Conservation (phyloP, 1,140 invertebrate genomes). For the Anastrepha ludens region DNA sequence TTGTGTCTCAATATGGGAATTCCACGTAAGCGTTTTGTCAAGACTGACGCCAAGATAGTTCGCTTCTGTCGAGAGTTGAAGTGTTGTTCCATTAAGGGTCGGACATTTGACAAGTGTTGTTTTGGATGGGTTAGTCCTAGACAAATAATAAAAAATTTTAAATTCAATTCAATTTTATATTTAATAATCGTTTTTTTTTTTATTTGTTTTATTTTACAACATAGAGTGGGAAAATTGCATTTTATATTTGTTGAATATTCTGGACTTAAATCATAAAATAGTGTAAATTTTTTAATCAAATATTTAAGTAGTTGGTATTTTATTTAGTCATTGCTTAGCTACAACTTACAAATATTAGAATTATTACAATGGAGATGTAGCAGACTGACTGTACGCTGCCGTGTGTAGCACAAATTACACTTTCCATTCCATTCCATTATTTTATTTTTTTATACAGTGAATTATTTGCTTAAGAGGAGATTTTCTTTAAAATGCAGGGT, state of each 20-base stretch:
- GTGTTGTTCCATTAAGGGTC: too few species aligned
- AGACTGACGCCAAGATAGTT: too few species aligned
- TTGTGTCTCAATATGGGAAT: too few species aligned
- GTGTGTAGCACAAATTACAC: not conserved
- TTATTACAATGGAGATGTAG: constrained; percentile 10
- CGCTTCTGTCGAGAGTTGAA: too few species aligned
- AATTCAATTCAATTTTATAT: constrained; percentile 24
- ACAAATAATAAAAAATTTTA: not conserved
- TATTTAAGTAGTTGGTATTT: constrained; percentile 3
- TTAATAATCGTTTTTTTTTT: not conserved
- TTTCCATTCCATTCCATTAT: not conserved
- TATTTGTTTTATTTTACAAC: constrained; percentile 13
- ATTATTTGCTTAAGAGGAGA: constrained; percentile 10
- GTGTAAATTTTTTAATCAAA: constrained; percentile 23
- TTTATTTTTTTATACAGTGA: not conserved
- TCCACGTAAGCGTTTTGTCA: too few species aligned
- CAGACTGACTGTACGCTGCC: not conserved
- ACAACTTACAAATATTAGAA: constrained; percentile 27
- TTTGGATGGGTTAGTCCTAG: too few species aligned
- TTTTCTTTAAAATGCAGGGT: not conserved
- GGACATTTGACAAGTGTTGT: too few species aligned
- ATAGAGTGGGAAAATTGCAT: constrained; percentile 47
- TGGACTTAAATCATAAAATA: constrained; percentile 17
- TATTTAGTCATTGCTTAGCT: constrained; percentile 45
- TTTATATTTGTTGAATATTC: constrained; percentile 8